Base-by-base conservation (phyloP, 2,888 invertebrate genomes). In the Tenthredo livida region DNA sequence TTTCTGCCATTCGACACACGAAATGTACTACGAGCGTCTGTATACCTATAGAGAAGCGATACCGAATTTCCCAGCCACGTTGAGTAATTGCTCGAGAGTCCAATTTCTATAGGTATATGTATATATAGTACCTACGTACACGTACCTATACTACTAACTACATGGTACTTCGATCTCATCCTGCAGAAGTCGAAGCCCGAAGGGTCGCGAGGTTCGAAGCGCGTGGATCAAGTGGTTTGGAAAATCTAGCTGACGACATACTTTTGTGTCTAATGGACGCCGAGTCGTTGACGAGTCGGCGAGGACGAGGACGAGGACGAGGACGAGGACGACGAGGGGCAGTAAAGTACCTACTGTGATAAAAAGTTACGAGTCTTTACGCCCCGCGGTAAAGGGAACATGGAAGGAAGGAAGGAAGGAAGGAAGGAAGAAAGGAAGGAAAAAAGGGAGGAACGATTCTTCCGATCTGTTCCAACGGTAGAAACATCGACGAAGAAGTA, bases 171-270 rank as follows among this genome's bases (percentile, higher is more conserved):
- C 70, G 70, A 70, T 70, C 15, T 70, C 33, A 40, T 58, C n/a
- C 21, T 54, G 40, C 10, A 21, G 61, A 6, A 61, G 40, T 40
- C 29, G 61, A 54, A 54, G 78, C n/a, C 37, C 78, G 78, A 78
- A 78, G 33, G 78, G 54, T 17, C 7, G 54, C 6, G 47, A 50
- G 43, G 25, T 47, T 40, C 47, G 21, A 37, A 40, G 40, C 37
- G 43, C 75, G 58, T 50, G 58, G 58, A 80, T 80, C 61, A 37
- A 80, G 61, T 40, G 61, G 80, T 37, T 61, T 61, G 80, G 80
- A 58, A 80, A 80, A 80, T 80, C 40, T 50, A 58, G 61, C 80
- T 40, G 80, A 80, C 80, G 80, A 80, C 58, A 40, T 80, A 61
- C 80, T 80, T 61, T 61, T 40, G 37, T 40, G 40, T 80, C 80